Percentiles rank a stretch among this genome's conserved stretches.
Conservation (phyloP, 92 coral and sea anemone species). For the Siderastrea radians region DNA sequence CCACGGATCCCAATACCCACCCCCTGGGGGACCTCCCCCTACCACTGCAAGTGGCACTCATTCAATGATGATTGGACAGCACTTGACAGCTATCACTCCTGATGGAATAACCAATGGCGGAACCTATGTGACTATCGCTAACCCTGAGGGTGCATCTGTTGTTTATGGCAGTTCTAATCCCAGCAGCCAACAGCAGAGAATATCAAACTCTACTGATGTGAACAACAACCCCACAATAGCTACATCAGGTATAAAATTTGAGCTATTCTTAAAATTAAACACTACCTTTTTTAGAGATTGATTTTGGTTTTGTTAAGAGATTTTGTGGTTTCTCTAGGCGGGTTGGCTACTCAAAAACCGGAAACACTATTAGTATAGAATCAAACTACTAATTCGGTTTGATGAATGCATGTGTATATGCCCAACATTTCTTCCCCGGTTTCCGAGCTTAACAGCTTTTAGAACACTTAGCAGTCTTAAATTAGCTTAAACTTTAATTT, state of each 20-base stretch:
- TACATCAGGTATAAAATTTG: conserved; percentile 12
- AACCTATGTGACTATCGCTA: conserved; percentile 52
- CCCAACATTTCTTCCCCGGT: no score
- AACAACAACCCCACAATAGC: conserved; percentile 62
- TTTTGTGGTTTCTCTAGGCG: neutral
- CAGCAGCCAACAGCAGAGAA: conserved; percentile 22
- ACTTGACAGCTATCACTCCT: conserved; percentile 64
- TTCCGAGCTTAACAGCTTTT: no score
- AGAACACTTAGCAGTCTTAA: no score
- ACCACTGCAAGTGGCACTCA: conserved; percentile 37
- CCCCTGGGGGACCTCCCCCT: conserved; percentile 64
- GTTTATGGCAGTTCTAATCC: conserved; percentile 58
- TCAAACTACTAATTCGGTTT: no score
- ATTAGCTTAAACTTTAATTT: no score
- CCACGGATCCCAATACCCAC: conserved; percentile 76
- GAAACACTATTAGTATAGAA: no score
- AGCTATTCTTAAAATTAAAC: neutral
- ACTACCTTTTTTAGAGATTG: neutral
- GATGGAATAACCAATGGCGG: conserved; percentile 71
- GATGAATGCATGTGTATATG: no score
- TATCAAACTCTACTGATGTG: conserved; percentile 54
- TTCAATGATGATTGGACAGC: conserved; percentile 77
- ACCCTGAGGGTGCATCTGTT: conserved; percentile 60
- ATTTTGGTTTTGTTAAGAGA: no score
- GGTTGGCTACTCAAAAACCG: no score